Percentiles rank a stretch among this genome's conserved stretches.
These are phyloP conservation scores for Thripadectes ignobilis DNA, from an alignment of 2,797 vertebrate species.

Conservation along the genomic window DNA sequence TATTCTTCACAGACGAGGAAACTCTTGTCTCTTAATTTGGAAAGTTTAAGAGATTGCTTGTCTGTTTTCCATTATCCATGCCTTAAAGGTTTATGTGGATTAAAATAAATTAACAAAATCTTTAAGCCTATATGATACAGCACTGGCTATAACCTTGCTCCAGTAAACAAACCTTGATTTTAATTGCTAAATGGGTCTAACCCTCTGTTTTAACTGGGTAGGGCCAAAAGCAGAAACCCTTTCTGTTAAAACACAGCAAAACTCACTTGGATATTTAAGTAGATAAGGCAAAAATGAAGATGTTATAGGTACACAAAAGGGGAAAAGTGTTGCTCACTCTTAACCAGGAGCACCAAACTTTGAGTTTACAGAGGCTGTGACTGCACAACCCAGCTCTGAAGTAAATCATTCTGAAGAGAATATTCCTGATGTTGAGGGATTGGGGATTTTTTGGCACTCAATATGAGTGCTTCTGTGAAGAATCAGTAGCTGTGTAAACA, in stretches of 20 bases:
- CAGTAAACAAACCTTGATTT: slow-evolving; percentile 27
- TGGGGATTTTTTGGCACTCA: background rate
- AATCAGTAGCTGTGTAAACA: background rate
- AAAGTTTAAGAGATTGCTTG: slow-evolving; percentile 45
- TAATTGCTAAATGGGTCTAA: slow-evolving; percentile 44
- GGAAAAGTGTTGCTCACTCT: background rate
- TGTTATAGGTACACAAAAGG: background rate
- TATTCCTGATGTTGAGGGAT: background rate
- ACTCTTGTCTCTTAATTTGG: slow-evolving; percentile 41
- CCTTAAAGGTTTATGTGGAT: slow-evolving; percentile 74
- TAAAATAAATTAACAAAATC: slow-evolving; percentile 72
- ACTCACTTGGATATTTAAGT: background rate
- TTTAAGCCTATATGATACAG: slow-evolving; percentile 44
- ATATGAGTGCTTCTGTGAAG: background rate
- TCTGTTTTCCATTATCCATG: slow-evolving; percentile 40
- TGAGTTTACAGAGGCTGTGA: background rate
- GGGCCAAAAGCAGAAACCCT: slow-evolving; percentile 1
- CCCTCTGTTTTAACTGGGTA: slow-evolving; percentile 7
- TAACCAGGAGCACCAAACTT: background rate
- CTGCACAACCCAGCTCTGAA: background rate
- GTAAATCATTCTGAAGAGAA: background rate
- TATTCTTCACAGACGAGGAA: slow-evolving; percentile 6
- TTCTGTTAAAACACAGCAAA: background rate
- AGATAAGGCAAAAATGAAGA: background rate
- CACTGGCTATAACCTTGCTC: slow-evolving; percentile 20